Conservation (phyloP, 2,113 vertebrate genomes). For the Sinosuthora webbiana region DNA sequence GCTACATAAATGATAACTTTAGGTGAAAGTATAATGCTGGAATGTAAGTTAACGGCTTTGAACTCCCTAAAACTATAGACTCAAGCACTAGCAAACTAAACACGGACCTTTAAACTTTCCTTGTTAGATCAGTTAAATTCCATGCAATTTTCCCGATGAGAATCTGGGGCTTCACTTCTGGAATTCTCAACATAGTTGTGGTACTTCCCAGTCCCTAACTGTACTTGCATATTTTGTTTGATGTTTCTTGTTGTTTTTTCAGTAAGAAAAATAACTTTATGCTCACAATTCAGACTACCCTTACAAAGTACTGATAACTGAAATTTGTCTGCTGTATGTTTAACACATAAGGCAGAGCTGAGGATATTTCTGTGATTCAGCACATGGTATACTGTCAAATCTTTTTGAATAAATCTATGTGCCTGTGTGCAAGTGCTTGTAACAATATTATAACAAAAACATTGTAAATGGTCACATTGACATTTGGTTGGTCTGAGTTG, state of each 20-base stretch:
- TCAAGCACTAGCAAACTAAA: not conserved
- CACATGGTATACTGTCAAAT: not conserved
- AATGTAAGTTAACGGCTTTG: not conserved
- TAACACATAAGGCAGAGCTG: not conserved
- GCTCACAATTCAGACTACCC: not conserved
- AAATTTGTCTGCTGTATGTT: not conserved
- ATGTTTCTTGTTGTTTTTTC: not conserved
- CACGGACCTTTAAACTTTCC: not conserved
- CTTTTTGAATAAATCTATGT: not conserved
- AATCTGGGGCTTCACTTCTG: not conserved
- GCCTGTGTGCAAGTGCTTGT: not conserved
- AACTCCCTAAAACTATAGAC: not conserved
- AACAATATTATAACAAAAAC: not conserved
- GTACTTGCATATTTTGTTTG: not conserved
- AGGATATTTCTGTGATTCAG: not conserved
- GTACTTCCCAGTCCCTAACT: not conserved
- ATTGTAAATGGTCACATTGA: not conserved
- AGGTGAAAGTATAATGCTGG: not conserved
- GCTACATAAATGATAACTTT: not conserved
- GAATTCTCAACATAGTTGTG: not conserved
- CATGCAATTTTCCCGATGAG: not conserved
- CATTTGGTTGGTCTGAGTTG: not conserved
- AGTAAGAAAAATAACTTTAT: not conserved
- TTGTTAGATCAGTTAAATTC: not conserved
- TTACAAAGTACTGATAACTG: not conserved